These are phyloP conservation scores for Edolisoma coerulescens DNA, from an alignment of 2,113 vertebrate species.

Conservation along the genomic window DNA sequence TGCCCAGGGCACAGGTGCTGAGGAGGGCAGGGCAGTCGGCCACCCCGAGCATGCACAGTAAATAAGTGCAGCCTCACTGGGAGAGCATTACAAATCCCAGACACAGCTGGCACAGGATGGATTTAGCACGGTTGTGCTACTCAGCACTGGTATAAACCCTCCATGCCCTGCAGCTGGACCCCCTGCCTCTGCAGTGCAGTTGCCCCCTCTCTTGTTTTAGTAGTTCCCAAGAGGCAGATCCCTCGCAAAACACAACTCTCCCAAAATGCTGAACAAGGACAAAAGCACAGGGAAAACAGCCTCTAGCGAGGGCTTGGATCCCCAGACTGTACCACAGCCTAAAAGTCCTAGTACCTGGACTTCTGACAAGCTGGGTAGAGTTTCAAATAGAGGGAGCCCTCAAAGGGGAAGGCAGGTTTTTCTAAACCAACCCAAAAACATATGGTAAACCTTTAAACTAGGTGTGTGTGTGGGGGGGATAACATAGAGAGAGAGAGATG, in stretches of 20 bases:
- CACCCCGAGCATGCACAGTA: background rate
- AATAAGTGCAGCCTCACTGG: background rate
- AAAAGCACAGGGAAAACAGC: background rate
- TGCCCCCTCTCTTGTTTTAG: background rate
- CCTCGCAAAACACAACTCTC: background rate
- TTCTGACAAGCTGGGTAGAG: background rate
- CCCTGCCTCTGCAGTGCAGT: background rate
- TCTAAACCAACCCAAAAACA: background rate
- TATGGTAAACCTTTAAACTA: background rate
- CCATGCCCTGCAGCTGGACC: fast-evolving
- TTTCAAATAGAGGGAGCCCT: background rate
- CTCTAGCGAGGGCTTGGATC: background rate
- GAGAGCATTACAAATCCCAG: background rate
- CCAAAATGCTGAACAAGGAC: background rate
- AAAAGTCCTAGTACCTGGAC: background rate
- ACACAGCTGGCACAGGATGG: background rate
- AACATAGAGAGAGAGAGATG: background rate
- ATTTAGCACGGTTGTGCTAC: background rate
- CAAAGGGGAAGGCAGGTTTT: background rate
- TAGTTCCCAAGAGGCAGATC: background rate
- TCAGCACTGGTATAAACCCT: background rate
- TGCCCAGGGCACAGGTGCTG: background rate
- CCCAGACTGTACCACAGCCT: background rate
- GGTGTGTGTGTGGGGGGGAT: too few species aligned
- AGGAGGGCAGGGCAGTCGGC: background rate